Evolutionary conservation across 2,888 invertebrate species (phyloP).

Genomic region (Pheosia tremula): DNA sequence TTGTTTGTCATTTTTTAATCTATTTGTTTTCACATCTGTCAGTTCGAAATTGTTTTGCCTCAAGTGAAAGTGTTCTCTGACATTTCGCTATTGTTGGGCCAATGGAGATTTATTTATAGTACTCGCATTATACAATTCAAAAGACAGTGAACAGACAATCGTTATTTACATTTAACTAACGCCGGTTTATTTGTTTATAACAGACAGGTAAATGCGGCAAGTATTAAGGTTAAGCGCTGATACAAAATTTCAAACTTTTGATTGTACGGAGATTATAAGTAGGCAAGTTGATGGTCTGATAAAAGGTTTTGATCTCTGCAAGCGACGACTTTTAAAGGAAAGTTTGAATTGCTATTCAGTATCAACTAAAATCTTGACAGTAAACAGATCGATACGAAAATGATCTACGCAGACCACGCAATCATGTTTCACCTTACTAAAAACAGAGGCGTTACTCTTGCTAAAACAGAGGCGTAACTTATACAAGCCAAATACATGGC

Average conservation of each 20-base stretch:
- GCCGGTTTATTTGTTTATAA: slow-evolving; percentile 14
- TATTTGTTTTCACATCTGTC: slow-evolving; percentile 44
- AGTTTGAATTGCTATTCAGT: too few species aligned
- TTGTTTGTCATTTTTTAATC: slow-evolving; percentile 39
- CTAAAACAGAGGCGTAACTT: slow-evolving; percentile 14
- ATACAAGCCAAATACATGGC: slow-evolving; percentile 18
- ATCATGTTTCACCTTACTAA: slow-evolving; percentile 6
- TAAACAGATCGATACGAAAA: slow-evolving; percentile 11
- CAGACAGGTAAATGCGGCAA: not conserved
- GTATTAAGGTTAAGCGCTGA: not conserved
- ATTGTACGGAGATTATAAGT: too few species aligned
- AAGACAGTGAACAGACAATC: slow-evolving; percentile 39
- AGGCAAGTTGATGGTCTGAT: too few species aligned
- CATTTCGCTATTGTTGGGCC: slow-evolving; percentile 51
- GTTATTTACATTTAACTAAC: slow-evolving; percentile 37
- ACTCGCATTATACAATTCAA: slow-evolving; percentile 25
- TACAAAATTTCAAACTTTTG: too few species aligned
- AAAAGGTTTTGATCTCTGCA: too few species aligned
- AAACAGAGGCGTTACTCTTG: slow-evolving; percentile 13
- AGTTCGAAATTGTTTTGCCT: slow-evolving; percentile 33
- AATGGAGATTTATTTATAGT: slow-evolving; percentile 48
- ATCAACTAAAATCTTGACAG: not conserved
- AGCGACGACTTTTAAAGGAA: too few species aligned
- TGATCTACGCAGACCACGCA: slow-evolving; percentile 4
- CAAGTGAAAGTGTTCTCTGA: slow-evolving; percentile 56